Conservation (phyloP, 2,888 invertebrate genomes). For the Meghimatium bilineatum region DNA sequence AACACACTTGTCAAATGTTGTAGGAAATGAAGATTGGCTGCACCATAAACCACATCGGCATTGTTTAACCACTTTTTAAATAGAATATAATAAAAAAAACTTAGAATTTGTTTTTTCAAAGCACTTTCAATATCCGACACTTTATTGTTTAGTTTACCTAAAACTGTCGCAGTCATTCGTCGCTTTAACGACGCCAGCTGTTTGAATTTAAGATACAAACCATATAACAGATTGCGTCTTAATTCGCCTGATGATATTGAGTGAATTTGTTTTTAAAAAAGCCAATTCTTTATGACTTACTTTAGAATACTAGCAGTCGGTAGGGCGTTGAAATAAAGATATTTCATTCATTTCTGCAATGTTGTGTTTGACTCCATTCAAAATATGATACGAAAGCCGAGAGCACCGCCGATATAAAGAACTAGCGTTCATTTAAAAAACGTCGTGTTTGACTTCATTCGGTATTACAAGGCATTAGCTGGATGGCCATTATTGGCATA, state of each 20-base stretch:
- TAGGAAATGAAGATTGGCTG: too few species aligned
- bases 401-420: neutral
- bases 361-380: slow-evolving; percentile 10
- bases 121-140: neutral
- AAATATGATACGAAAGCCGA: neutral
- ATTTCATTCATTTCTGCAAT: neutral
- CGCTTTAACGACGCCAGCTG: neutral
- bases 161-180: neutral
- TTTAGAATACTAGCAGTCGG: neutral
- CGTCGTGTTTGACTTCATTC: slow-evolving; percentile 7
- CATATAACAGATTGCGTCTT: neutral
- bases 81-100: neutral
- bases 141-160: neutral
- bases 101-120: neutral
- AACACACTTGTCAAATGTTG: too few species aligned
- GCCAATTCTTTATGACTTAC: slow-evolving; percentile 2
- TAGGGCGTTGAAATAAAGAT: neutral
- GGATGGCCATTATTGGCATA: neutral
- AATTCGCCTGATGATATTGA: slow-evolving; percentile 1
- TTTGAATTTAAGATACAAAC: neutral
- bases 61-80: neutral
- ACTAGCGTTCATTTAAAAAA: neutral
- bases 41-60: neutral
- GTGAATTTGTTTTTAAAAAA: neutral
- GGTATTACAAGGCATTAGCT: slow-evolving; percentile 1